Percentiles rank a stretch among this genome's conserved stretches.
Evolutionary conservation across 1,140 invertebrate genomes (phyloP).

Genomic region (Temnothorax longispinosus): DNA sequence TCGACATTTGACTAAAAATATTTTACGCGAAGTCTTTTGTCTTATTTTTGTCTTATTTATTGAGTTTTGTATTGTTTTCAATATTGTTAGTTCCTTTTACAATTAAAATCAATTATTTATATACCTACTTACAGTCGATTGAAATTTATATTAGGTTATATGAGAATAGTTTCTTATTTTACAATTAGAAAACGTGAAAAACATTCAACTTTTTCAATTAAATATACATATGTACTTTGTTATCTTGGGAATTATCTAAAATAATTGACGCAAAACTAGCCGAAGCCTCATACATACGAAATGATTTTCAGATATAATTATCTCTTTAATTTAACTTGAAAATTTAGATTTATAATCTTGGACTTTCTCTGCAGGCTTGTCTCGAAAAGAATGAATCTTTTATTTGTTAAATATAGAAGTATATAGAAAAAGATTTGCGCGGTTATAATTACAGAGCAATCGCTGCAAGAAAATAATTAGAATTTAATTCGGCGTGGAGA

Average conservation of each 20-base stretch:
- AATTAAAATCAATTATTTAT: neutral
- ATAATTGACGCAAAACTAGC: neutral
- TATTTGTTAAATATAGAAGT: neutral
- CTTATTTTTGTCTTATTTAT: neutral
- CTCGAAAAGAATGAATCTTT: neutral
- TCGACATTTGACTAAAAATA: constrained; percentile 21
- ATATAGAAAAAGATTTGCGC: neutral
- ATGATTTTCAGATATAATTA: neutral
- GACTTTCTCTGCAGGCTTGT: neutral
- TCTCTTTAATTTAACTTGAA: neutral
- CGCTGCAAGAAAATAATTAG: neutral
- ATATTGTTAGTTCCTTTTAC: neutral
- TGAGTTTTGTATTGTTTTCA: neutral
- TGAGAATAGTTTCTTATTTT: neutral
- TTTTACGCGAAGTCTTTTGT: neutral
- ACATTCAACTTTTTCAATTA: neutral
- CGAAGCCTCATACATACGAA: neutral
- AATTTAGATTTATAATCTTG: neutral
- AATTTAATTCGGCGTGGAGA: neutral
- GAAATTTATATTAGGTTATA: constrained; percentile 5
- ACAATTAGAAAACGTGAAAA: neutral
- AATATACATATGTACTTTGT: neutral
- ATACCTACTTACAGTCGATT: neutral
- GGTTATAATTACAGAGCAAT: neutral
- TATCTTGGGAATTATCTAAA: neutral